Base-by-base conservation (phyloP, 2,888 invertebrate genomes). In the Drosophila kokeensis region DNA sequence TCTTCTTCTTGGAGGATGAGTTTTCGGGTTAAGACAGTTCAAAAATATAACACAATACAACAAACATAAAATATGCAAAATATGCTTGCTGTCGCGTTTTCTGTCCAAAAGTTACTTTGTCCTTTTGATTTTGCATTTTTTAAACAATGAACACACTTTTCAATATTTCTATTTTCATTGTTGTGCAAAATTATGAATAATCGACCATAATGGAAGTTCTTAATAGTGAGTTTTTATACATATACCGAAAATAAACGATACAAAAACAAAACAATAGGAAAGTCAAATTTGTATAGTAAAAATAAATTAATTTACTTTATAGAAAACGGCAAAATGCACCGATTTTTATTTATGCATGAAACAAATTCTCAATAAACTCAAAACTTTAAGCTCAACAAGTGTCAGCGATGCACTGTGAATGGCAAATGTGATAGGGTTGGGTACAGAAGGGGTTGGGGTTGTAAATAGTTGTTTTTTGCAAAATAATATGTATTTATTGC, bases 1-100 rank as follows among this genome's bases (percentile, higher is more conserved):
- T 97, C 94, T 99, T 99, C 96, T 99, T 99, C 95, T 94, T 99
- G 92, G 99, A 99, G 94, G 99, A 99, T 65, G 92, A 93, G 52
- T 74, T 60, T 36, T 57, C 72, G 45, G 63, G 62, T 58, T 87
- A 82, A 69, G 36, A 68, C 52, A 42, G 18, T 32, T 45, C 45
- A 29, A 48, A 29, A 34, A 30, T 15, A 40, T 54, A n/a, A 55
- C 30, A 59, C 45, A 2, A 45, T 24, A 45, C 29, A 42, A 32
- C 34, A 63, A 49, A 38, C 29, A 50, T 40, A 53, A 24, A 49
- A 57, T 65, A 57, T 68, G 69, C 45, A 70, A 62, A 36, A 61
- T 77, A 60, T 34, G 58, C 52, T 60, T 55, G 57, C 69, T 61
- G 62, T 57, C 58, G 53, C 57, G 53, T 68, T 73, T 76, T 55